Percentiles rank a stretch among this genome's conserved stretches.
These are phyloP conservation scores for Macrophya alboannulata DNA, from an alignment of 2,888 invertebrate genomes.

Conservation along the genomic window DNA sequence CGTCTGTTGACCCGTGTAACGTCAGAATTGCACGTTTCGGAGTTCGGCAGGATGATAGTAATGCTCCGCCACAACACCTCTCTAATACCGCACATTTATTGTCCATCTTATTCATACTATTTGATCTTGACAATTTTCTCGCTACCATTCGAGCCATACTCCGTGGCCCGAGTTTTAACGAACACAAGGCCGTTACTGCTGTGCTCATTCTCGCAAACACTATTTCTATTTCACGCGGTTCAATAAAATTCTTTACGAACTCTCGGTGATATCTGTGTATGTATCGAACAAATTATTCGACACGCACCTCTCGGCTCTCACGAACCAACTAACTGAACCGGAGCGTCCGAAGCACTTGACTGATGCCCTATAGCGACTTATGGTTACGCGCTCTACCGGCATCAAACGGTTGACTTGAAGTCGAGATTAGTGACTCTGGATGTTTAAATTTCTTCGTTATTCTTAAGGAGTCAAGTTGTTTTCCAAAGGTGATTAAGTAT, in stretches of 20 bases:
- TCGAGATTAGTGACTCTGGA: neutral
- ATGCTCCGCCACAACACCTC: conserved; percentile 11
- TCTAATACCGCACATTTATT: neutral
- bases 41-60: conserved; percentile 17
- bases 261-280: neutral
- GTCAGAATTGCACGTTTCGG: conserved; percentile 31
- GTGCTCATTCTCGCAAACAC: conserved; percentile 22
- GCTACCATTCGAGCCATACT: neutral
- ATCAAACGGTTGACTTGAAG: neutral
- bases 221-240: neutral
- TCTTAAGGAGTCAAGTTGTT: no score
- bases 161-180: conserved; percentile 8
- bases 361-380: neutral
- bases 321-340: conserved; percentile 10
- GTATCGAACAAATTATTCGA: neutral
- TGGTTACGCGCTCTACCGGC: conserved; percentile 49
- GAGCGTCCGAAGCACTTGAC: neutral
- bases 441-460: neutral
- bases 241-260: neutral
- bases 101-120: neutral
- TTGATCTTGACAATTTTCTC: conserved; percentile 34
- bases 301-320: neutral
- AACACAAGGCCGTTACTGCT: conserved; percentile 16
- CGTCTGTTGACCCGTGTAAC: conserved; percentile 45
- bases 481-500: neutral